Percentiles rank a stretch among this genome's conserved stretches.
These are phyloP conservation scores for Microdon myrmicae DNA, from an alignment of 2,888 invertebrate species.

Conservation along the genomic window DNA sequence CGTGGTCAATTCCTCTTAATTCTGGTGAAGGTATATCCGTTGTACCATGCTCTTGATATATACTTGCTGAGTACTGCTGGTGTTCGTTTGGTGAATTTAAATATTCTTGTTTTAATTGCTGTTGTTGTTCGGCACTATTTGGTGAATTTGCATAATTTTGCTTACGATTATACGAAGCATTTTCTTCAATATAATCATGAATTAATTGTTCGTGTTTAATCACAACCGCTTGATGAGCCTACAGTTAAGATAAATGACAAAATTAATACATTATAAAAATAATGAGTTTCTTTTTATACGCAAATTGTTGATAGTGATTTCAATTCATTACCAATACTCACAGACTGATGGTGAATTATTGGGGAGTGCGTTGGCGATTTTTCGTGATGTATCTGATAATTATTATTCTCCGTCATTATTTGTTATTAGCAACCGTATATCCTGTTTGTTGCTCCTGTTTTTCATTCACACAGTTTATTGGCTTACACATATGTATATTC, in stretches of 20 bases:
- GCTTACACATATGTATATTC: no score
- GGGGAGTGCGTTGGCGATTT: conserved; percentile 30
- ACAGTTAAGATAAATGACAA: conserved; percentile 1
- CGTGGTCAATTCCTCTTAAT: conserved; percentile 14
- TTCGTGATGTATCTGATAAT: conserved; percentile 36
- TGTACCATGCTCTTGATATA: conserved; percentile 30
- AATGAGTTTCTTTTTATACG: neutral
- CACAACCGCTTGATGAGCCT: conserved; percentile 31
- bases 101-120: conserved; percentile 19
- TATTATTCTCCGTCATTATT: conserved; percentile 49
- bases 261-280: neutral
- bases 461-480: no score
- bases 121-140: conserved; percentile 24
- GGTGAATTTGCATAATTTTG: conserved; percentile 27
- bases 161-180: conserved; percentile 26
- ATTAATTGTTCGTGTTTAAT: conserved; percentile 36
- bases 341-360: conserved; percentile 28
- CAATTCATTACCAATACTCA: conserved; percentile 12
- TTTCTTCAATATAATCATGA: conserved; percentile 38
- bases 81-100: conserved; percentile 32
- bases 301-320: neutral
- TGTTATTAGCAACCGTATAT: no score
- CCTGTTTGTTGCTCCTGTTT: no score
- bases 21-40: conserved; percentile 31
- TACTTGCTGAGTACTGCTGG: conserved; percentile 26